Evolutionary conservation across 2,888 invertebrate species (phyloP), one percentile per base, ranked within the genome.

Genomic region (Cryptocephalus primarius): DNA sequence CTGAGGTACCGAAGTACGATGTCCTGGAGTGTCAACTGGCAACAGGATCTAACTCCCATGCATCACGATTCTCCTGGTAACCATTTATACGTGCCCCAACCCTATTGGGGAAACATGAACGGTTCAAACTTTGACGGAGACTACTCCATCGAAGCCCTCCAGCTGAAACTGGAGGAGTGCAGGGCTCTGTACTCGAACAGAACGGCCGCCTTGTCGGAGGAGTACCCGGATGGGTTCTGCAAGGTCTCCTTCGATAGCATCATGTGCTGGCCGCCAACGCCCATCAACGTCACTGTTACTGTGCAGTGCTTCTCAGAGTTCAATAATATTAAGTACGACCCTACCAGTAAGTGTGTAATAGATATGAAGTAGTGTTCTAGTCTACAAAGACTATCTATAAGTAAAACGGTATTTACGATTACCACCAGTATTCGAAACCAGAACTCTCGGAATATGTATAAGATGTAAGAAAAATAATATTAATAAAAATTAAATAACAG

Each of bases 261-360:
- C 48, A 72, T 87, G 33, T 92, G 91, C 67, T 92, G 91, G 91
- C 88, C 88, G 9, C 76, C 82, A 3, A 88, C 90, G 1, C 74
- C 77, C 1, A 78, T 79, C 50, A 83, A 82, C 52, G 77, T 81
- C 0, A 66, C 78, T 43, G 85, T 86, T 1, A 72, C 79, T 32
- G 77, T 89, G 54, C 79, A 82, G 39, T 92, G 92, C 67, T 86
- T 91, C 62, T 78, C 80, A 43, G 83, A 87, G 60, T 75, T 91
- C 47, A 77, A 82, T 55, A 86, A 86, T 47, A 78, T 89, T 46
- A 78, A 75, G 54, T 90, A 90, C 62, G 89, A 91, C 65, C 80
- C 80, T 54, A 79, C 83, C 64, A 81, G 91, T 91, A 72, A 88
- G 89, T 86, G 33, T 32, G 36, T 45, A 32, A n/a, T n/a, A n/a